Percentiles rank a stretch among this genome's conserved stretches.
Evolutionary conservation across 2,113 vertebrate species (phyloP).

Genomic region (Platysteira castanea): DNA sequence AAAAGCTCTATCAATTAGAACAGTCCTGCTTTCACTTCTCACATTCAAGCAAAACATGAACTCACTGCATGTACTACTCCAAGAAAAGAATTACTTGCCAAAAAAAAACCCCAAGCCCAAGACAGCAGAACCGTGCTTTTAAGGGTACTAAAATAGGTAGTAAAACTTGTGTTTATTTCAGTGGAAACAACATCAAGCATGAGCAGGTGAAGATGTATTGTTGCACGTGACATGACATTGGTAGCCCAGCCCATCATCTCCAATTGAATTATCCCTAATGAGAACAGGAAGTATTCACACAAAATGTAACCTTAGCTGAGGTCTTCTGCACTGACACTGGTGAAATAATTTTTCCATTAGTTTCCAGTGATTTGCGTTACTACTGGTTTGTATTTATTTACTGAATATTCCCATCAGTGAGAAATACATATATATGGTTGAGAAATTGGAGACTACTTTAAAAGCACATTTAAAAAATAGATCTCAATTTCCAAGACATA

Average conservation of each 20-base stretch:
- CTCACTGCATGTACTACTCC: background rate
- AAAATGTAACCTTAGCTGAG: background rate
- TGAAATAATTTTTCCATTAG: background rate
- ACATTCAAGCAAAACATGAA: background rate
- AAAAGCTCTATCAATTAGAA: conserved; percentile 36
- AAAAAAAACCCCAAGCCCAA: background rate
- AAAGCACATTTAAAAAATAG: background rate
- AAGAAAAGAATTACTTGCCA: background rate
- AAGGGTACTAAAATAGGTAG: background rate
- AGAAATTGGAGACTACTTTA: background rate
- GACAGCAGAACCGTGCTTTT: background rate
- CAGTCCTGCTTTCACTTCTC: background rate
- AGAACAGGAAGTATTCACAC: background rate
- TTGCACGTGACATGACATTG: background rate
- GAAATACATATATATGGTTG: background rate
- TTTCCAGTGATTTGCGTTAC: background rate
- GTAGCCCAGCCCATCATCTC: background rate
- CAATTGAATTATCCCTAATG: background rate
- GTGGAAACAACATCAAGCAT: background rate
- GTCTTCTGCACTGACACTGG: background rate
- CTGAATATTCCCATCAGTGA: background rate
- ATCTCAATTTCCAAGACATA: background rate
- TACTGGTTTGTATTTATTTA: background rate
- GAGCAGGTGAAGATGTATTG: background rate
- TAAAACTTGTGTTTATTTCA: background rate